Evolutionary conservation across 2,113 vertebrate genomes (phyloP), one percentile per base, ranked within the genome.

Genomic region (Aphyosemion australe): DNA sequence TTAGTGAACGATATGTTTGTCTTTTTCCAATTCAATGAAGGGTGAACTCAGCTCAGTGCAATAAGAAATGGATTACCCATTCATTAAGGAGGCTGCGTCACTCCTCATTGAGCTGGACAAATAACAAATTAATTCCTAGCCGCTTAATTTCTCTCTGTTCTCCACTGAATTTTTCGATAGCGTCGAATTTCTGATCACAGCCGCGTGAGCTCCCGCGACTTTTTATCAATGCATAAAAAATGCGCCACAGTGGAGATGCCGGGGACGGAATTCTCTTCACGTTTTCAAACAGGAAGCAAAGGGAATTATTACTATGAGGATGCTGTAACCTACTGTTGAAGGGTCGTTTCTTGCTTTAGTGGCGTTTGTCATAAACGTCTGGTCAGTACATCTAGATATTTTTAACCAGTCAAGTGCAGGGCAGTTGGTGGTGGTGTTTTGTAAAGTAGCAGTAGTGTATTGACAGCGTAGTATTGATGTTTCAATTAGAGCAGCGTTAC

Each of bases 401-500:
- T 43, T 51, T 55, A n/a, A 45, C 9, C 62, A 58, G 66, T 80
- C 82, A 70, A 76, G 79, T 78, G 70, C 72, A 74, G 72, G 78
- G 82, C 61, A 73, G 79, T 20, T 69, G 80, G 69, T 85, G 57
- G 69, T 50, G 80, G 64, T 64, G 72, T 83, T 82, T 78, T 66
- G 83, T 80, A 79, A 75, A 88, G 85, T 75, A 80, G 84, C 82
- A 65, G 66, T 82, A 66, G 87, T 74, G 74, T 90, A 90, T 89
- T 88, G 90, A 89, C 88, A 85, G 84, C 76, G 57, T 76, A 75
- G 83, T 91, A 92, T 90, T 93, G 90, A 92, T 92, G 90, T 92
- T 92, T 93, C 89, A 93, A 91, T 93, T 92, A 93, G 86, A 89
- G 84, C 68, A 58, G 70, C 72, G 84, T 89, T 91, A 92, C 92